Evolutionary conservation across 2,113 vertebrate genomes (phyloP).

Genomic region (Microtus ochrogaster): DNA sequence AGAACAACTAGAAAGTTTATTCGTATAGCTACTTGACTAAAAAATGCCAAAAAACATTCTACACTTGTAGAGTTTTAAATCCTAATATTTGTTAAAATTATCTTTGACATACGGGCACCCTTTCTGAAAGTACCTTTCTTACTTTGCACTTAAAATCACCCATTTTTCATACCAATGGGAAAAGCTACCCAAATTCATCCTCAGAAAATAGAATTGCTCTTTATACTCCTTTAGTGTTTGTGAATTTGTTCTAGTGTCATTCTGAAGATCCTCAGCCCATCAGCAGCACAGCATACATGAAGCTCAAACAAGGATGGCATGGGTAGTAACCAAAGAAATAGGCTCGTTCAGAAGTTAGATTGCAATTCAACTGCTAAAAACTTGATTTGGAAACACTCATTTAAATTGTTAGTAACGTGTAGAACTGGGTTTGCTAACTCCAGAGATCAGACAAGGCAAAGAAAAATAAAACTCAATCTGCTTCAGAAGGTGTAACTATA

Average conservation of each 20-base stretch:
- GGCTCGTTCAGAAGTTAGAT: not conserved
- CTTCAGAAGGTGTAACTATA: constrained; percentile 25
- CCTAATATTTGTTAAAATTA: constrained; percentile 19
- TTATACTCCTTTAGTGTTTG: not conserved
- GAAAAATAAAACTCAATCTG: not conserved
- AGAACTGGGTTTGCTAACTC: constrained; percentile 48
- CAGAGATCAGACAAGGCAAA: constrained; percentile 47
- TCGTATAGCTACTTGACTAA: not conserved
- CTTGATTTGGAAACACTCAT: not conserved
- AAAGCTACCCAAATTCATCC: not conserved
- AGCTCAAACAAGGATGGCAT: not conserved
- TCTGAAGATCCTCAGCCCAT: not conserved
- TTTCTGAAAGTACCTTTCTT: not conserved
- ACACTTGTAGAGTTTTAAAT: constrained; percentile 17
- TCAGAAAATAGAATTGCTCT: constrained; percentile 39
- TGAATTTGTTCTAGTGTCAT: constrained; percentile 34
- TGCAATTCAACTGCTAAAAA: not conserved
- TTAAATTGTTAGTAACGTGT: constrained; percentile 21
- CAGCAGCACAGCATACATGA: not conserved
- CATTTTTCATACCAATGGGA: constrained; percentile 13
- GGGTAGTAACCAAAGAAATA: constrained; percentile 12
- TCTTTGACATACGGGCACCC: not conserved
- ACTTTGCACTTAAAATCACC: not conserved
- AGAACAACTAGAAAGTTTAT: constrained; percentile 29
- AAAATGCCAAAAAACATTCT: not conserved